phyloP scores from a whole-genome alignment of 23 tunicate species.

The Phallusia fumigata region DNA sequence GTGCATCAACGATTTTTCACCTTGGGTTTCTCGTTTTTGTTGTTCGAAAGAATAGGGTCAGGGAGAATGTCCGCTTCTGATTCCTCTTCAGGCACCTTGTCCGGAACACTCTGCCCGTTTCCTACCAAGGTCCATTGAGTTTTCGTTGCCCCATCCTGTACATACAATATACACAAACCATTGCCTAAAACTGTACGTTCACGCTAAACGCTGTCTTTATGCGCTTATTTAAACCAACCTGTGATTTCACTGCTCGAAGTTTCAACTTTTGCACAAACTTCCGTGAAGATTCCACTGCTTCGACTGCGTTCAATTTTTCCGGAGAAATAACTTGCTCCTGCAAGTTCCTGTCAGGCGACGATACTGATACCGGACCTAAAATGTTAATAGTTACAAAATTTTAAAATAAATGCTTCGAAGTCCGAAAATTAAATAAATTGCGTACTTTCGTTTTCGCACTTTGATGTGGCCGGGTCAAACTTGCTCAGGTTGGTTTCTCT shows the following conservation, averaged over 20 bases:
- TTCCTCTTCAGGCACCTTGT: not conserved
- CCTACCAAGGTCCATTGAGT: constrained; percentile 58
- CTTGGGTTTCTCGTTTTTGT: not conserved
- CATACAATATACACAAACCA: not conserved
- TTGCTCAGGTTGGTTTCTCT: constrained; percentile 16
- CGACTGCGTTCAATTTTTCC: not conserved
- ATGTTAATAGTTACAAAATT: not conserved
- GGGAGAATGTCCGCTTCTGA: not conserved
- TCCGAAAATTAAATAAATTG: not conserved
- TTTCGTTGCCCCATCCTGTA: constrained; percentile 29
- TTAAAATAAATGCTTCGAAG: not conserved
- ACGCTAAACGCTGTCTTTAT: too few relatives aligned
- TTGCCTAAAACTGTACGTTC: too few relatives aligned
- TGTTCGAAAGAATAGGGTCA: not conserved
- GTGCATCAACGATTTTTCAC: not conserved
- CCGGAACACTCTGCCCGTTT: constrained; percentile 7
- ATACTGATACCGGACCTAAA: too few relatives aligned
- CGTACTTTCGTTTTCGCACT: not conserved
- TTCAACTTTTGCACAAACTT: constrained; percentile 72
- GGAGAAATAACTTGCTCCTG: not conserved
- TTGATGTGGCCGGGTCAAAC: not conserved
- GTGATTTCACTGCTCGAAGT: constrained; percentile 65
- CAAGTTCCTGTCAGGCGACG: too few relatives aligned
- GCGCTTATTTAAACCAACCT: constrained; percentile 15
- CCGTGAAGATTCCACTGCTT: not conserved